Evolutionary conservation across 2,888 invertebrate species (phyloP), one percentile per base, ranked within the genome.

Genomic region (Clunio marinus): DNA sequence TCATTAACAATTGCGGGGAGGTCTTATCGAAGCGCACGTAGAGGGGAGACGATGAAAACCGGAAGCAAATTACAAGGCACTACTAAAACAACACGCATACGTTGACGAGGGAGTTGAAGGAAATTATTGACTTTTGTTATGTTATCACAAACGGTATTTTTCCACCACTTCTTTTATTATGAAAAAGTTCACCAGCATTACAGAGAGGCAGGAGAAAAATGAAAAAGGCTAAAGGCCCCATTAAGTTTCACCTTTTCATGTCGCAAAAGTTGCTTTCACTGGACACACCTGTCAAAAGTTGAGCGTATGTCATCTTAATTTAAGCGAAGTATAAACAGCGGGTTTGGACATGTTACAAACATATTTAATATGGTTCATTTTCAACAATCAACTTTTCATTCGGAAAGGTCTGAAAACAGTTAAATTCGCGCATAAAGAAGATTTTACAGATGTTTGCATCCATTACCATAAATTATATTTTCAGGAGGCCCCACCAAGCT

Each of bases 31-130:
- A n/a, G 22, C 8, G 22, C 20, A 51, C 3, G 28, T 24, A 25
- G 24, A 62, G 37, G 60, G 24, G 60, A 60, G 22, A 2, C 4
- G 32, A 24, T 15, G 37, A 60, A 37, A 35, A 62, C 62, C 37
- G 62, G 62, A 62, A 62, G 41, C 62, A 41, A 37, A 32, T 62
- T 62, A 62, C 62, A 62, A 62, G 62, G 62, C 25, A 62, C 13
- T 22, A 7, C 22, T 8, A n/a, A 51, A 22, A 17, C 22, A 51
- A n/a, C 51, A 51, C 51, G 51, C n/a, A n/a, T 51, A 51, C 17
- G 51, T 32, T 13, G 35, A 13, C 13, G 35, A 32, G 35, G 35
- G 35, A 22, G 51, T 22, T 2, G 4, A 22, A 13, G 17, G 22
- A 51, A 51, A 51, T 51, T 51, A 51, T 51, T 51, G 51, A 51